A percentile compares a stretch with the other conserved stretches of the same genome.
Evolutionary conservation across 1,140 invertebrate genomes (phyloP).

Genomic region (Asbolus verrucosus): DNA sequence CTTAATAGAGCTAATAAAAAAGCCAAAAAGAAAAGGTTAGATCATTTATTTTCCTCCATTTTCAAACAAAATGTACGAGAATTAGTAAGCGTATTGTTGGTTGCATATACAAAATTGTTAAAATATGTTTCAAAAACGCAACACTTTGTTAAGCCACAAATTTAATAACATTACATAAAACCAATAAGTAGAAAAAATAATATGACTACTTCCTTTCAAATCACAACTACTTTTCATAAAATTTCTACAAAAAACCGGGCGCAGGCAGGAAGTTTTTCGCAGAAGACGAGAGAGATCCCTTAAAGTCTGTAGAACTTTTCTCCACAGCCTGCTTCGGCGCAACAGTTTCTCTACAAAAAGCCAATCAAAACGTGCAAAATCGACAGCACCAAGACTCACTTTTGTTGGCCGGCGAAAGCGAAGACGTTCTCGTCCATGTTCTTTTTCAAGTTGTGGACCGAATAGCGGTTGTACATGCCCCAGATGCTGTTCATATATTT

Average conservation of each 20-base stretch:
- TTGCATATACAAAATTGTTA: too few relatives aligned
- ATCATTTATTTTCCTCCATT: too few relatives aligned
- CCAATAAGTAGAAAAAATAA: too few relatives aligned
- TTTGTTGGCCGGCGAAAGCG: slow-evolving; percentile 59
- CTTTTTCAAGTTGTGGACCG: slow-evolving; percentile 87
- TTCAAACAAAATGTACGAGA: too few relatives aligned
- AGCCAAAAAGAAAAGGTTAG: too few relatives aligned
- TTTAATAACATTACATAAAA: too few relatives aligned
- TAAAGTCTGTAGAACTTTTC: background rate
- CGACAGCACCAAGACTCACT: slow-evolving; percentile 67
- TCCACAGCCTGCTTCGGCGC: background rate
- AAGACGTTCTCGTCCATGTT: slow-evolving; percentile 71
- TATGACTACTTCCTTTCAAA: background rate
- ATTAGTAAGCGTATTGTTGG: too few relatives aligned
- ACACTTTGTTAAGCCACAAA: too few relatives aligned
- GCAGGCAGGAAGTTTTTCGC: background rate
- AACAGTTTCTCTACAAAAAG: background rate
- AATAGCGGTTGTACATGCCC: slow-evolving; percentile 88
- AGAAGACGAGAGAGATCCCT: slow-evolving; percentile 1
- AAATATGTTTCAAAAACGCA: too few relatives aligned
- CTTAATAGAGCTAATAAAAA: too few relatives aligned
- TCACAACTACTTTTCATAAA: background rate
- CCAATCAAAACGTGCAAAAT: background rate
- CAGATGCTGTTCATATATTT: slow-evolving; percentile 92
- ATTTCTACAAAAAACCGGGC: background rate